Conservation (phyloP, 53 echinoderm and acorn worm genomes). For the Echinometra lucunter region DNA sequence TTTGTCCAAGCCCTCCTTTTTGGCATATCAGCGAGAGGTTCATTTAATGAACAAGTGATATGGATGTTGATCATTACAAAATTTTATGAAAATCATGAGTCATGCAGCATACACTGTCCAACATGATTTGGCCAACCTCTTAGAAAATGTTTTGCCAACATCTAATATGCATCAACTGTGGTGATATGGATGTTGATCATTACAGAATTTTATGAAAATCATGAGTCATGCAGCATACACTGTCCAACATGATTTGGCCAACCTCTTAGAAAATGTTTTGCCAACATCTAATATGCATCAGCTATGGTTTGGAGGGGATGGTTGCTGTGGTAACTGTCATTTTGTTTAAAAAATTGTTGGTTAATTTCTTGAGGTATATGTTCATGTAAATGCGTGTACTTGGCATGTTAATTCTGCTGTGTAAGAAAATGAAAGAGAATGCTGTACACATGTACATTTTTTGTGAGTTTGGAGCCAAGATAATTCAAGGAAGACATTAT, state of each 20-base stretch:
- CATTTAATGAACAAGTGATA: background rate
- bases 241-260: background rate
- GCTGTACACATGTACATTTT: background rate
- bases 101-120: background rate
- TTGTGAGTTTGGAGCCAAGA: background rate
- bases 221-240: background rate
- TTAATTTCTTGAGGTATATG: slow-evolving; percentile 6
- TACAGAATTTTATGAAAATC: background rate
- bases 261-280: background rate
- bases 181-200: background rate
- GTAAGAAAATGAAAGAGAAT: background rate
- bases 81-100: background rate
- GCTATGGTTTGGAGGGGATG: background rate
- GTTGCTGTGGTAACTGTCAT: background rate
- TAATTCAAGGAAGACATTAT: background rate
- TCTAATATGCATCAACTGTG: background rate
- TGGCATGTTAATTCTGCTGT: background rate
- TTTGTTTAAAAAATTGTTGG: background rate
- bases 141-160: background rate
- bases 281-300: background rate
- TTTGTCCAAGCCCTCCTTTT: background rate
- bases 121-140: background rate
- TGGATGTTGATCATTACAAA: background rate
- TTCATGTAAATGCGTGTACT: background rate
- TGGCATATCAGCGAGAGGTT: background rate